Base-by-base conservation (phyloP, 2,888 invertebrate species). In the Thyatira batis region DNA sequence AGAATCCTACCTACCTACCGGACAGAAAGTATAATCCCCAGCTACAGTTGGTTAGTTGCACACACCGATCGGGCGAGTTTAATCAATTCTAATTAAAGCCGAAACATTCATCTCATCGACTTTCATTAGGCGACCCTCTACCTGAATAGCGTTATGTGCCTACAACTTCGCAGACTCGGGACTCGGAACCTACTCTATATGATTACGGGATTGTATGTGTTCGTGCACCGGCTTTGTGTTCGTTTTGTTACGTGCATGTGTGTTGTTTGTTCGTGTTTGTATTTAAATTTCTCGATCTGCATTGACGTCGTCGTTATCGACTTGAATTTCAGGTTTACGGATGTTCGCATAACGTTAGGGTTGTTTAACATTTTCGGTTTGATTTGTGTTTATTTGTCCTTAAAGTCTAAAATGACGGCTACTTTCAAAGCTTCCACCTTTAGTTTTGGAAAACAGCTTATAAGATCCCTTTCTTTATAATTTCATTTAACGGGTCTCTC, bases 41-140 rank as follows among this genome's bases (percentile, higher is more conserved):
- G 39, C 13, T 17, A 17, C 6, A 39, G 39, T 39, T 17, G 13
- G 39, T 17, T 33, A 39, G 17, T 39, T 39, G 59, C 61, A 57
- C 64, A 58, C 67, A 71, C 58, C 58, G 61, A 67, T 61, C 70
- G 64, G 71, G 69, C 68, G 71, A 78, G 73, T 79, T 82, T 76
- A 80, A 82, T 83, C 79, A 73, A 80, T 84, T 82, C 77, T 80
- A 80, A 85, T 85, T 84, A 80, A 76, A 78, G 68, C 72, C 76
- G 71, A 80, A 82, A 83, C 82, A 84, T 84, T 80, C 74, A 78
- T 85, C 80, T 76, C 79, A 81, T 83, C 78, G 77, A 82, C 78
- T 84, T 82, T 82, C 82, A 83, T 86, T 80, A 81, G 69, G 59
- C 76, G 76, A 76, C 75, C 81, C 79, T 81, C 75, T 77, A 79